Base-by-base conservation (phyloP, 2,113 vertebrate species). In the Oreochromis niloticus region DNA sequence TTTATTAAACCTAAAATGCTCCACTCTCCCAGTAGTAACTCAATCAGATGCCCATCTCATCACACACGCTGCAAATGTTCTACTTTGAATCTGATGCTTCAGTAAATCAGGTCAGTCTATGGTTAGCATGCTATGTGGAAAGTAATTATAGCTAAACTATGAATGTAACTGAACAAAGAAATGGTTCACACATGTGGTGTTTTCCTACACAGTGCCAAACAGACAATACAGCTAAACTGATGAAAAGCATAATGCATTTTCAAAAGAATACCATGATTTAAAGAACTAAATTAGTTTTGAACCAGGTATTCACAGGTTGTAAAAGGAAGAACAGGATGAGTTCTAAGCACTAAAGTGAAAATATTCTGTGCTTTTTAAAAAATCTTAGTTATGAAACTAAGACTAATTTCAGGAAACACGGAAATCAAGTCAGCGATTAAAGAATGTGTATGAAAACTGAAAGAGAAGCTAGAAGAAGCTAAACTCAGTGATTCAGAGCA, bases 141-240 rank as follows among this genome's bases (percentile, higher is more conserved):
- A 46, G 2, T 41, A 73, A 73, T 24, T 73, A 46, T 73, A 46
- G 66, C 13, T 46, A 71, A 24, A 73, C 39, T 27, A 73, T 73
- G 39, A 73, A 10, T 27, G 27, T 73, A 46, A 46, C 68, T 46
- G 68, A 73, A 73, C 41, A 73, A 73, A 73, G 41, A 73, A 73
- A 10, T 73, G 22, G 0, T 46, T 46, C 66, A 43, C 22, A 2
- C 66, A 3, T 46, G 36, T 71, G 36, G 63, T 68, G 63, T 68
- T 68, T 68, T 17, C 13, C 2, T 59, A 16, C 13, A 59, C 56
- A 16, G 27, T 8, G 13, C 56, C 14, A 59, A 59, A 59, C 27
- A 59, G 56, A 59, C 56, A 32, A 59, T 32, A 24, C 17, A 24
- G 36, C 66, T 24, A 71, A 12, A 71, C 66, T 71, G 36, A 71